phyloP scores from a whole-genome alignment of 2,797 vertebrate species.

The Xiphorhynchus erythropygius region DNA sequence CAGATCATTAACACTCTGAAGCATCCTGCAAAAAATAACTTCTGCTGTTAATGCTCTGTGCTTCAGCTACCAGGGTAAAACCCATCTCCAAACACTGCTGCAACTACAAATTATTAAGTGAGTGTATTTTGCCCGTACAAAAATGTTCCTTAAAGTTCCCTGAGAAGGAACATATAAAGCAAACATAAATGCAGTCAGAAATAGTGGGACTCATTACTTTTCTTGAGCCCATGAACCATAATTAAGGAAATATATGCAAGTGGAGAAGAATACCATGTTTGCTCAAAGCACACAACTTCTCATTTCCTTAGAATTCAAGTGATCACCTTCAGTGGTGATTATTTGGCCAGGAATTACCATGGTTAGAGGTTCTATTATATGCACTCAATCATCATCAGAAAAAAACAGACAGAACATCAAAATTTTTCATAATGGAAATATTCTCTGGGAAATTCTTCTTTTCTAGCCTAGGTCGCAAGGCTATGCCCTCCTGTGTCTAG shows the following conservation, averaged over 20 bases:
- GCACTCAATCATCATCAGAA: not conserved
- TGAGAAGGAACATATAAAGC: not conserved
- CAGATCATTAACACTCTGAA: not conserved
- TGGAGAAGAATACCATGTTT: not conserved
- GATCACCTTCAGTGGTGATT: not conserved
- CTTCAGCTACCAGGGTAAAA: not conserved
- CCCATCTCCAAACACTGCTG: not conserved
- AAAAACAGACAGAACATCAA: not conserved
- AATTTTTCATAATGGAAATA: not conserved
- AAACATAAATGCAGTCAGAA: not conserved
- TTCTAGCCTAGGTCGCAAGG: not conserved
- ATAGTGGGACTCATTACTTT: not conserved
- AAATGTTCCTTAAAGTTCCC: not conserved
- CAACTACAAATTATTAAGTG: not conserved
- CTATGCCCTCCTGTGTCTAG: not conserved
- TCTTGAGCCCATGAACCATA: not conserved
- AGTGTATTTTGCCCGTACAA: not conserved
- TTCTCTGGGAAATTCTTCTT: not conserved
- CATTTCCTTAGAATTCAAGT: not conserved
- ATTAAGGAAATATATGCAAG: not conserved
- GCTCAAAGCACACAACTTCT: not conserved
- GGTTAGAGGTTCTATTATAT: not conserved
- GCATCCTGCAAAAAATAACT: not conserved
- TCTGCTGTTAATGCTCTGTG: not conserved
- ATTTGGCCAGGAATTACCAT: not conserved